These are phyloP conservation scores for Psilanteris sp. DNA, from an alignment of 1,140 invertebrate genomes.

Conservation along the genomic window DNA sequence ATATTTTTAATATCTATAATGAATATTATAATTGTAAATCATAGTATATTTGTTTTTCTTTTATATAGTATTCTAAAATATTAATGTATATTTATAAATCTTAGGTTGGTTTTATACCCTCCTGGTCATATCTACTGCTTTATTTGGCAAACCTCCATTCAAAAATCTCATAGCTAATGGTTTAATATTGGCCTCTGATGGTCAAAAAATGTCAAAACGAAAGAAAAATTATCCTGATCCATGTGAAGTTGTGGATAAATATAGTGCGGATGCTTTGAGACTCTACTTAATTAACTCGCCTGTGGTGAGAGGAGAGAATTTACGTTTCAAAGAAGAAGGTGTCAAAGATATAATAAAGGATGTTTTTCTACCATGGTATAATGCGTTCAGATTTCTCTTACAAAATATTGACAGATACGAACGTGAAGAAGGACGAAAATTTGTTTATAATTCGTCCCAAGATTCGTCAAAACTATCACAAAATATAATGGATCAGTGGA, in stretches of 20 bases:
- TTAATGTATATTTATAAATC: neutral
- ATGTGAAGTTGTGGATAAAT: conserved; percentile 93
- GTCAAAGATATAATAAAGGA: conserved; percentile 98
- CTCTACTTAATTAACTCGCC: conserved; percentile 99
- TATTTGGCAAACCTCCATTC: conserved; percentile 98
- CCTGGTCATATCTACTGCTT: conserved; percentile 95
- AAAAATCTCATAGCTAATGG: conserved; percentile 99
- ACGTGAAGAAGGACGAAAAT: conserved; percentile 84
- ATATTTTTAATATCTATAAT: too few relatives aligned
- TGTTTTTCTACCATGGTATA: conserved; percentile 99
- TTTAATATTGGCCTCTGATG: conserved; percentile 95
- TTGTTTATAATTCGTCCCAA: conserved; percentile 82
- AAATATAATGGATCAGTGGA: conserved; percentile 99
- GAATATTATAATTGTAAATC: neutral
- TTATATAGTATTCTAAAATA: too few relatives aligned
- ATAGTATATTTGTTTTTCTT: too few relatives aligned
- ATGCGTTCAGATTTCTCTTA: conserved; percentile 97
- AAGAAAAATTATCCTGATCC: conserved; percentile 99
- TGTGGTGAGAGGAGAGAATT: conserved; percentile 97
- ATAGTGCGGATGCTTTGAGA: conserved; percentile 97
- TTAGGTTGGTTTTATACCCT: conserved; percentile 98
- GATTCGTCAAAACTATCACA: conserved; percentile 71
- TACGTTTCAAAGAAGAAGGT: conserved; percentile 98
- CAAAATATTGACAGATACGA: conserved; percentile 94
- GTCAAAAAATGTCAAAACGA: conserved; percentile 99